These are phyloP conservation scores for Coreoperca whiteheadi DNA, from an alignment of 2,113 vertebrate genomes.

Conservation along the genomic window DNA sequence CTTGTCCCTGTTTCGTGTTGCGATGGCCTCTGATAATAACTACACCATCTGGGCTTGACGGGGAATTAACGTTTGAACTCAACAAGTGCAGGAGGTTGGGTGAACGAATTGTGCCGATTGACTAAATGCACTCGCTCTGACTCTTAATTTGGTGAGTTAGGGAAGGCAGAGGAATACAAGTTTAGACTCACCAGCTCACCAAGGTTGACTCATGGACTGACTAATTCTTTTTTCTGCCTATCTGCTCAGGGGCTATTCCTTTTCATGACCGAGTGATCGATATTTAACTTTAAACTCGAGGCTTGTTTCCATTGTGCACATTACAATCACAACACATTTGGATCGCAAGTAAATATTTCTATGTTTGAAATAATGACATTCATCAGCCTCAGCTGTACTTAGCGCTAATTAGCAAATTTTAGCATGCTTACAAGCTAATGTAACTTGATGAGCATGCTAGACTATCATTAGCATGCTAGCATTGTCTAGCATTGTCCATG, in stretches of 20 bases:
- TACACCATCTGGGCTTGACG: conserved; percentile 26
- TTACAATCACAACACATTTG: not conserved
- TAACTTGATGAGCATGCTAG: not conserved
- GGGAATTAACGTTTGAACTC: conserved; percentile 54
- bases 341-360: not conserved
- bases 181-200: not conserved
- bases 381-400: too few species aligned
- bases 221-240: not conserved
- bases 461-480: not conserved
- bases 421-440: too few species aligned
- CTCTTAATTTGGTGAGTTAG: not conserved
- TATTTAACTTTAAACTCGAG: not conserved
- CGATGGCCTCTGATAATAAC: conserved; percentile 50
- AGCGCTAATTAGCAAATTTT: too few species aligned
- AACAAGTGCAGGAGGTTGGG: not conserved
- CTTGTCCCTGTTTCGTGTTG: conserved; percentile 11
- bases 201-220: not conserved
- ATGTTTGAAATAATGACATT: too few species aligned
- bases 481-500: not conserved
- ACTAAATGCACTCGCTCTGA: not conserved
- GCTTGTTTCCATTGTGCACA: not conserved
- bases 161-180: not conserved
- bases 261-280: not conserved
- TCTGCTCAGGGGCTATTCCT: not conserved
- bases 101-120: conserved; percentile 28